These are phyloP conservation scores for Mimumesa dahlbomi DNA, from an alignment of 2,888 invertebrate genomes.

Conservation along the genomic window DNA sequence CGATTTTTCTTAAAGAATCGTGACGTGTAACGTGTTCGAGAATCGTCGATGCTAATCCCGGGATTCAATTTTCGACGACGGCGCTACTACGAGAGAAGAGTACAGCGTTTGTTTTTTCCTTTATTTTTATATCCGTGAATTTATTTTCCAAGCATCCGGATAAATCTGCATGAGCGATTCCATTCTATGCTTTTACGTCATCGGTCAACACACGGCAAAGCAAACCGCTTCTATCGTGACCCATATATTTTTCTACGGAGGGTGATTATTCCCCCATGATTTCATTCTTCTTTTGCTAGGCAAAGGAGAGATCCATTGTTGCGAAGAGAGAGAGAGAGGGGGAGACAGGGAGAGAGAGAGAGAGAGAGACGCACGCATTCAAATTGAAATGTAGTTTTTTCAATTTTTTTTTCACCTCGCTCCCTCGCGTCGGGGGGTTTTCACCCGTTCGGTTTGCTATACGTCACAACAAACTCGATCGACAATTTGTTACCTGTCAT, in stretches of 20 bases:
- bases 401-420: background rate
- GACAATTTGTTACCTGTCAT: slow-evolving; percentile 26
- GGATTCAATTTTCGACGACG: too few relatives aligned
- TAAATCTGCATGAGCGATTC: slow-evolving; percentile 23
- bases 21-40: too few relatives aligned
- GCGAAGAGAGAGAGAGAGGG: background rate
- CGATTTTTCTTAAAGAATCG: too few relatives aligned
- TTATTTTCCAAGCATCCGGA: slow-evolving; percentile 15
- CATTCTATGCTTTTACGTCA: slow-evolving; percentile 2
- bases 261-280: slow-evolving; percentile 51
- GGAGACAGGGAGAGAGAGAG: too few relatives aligned
- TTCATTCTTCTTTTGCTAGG: slow-evolving; percentile 6
- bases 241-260: slow-evolving; percentile 63
- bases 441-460: background rate
- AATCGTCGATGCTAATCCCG: too few relatives aligned
- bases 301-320: slow-evolving; percentile 33
- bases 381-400: slow-evolving; percentile 39
- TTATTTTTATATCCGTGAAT: background rate
- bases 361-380: slow-evolving; percentile 28
- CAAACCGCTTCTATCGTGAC: slow-evolving; percentile 66
- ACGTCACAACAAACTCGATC: slow-evolving; percentile 34
- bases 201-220: slow-evolving; percentile 48
- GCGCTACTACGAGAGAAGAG: background rate
- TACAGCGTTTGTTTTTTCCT: too few relatives aligned
- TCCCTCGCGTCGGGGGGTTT: background rate